Evolutionary conservation across 2,113 vertebrate species (phyloP), one percentile per base, ranked within the genome.

Genomic region (Castor canadensis): DNA sequence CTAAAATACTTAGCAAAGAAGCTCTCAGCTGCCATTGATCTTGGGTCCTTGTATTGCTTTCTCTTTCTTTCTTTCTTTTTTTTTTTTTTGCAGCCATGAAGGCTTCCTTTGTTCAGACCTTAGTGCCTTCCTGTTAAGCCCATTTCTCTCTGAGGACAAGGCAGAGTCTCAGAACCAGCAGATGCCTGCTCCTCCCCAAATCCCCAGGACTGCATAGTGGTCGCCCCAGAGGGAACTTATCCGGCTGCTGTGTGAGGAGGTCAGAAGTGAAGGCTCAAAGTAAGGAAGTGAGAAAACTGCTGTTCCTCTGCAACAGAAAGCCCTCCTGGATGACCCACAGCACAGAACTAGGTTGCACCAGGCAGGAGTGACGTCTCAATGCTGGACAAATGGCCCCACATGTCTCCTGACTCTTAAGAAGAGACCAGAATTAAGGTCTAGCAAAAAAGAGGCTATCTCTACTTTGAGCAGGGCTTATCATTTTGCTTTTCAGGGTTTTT

Each of bases 51-150:
- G 22, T 79, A 38, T 82, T 58, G 56, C 17, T 20, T 58, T 58
- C 20, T 17, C 24, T 58, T 49, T 16, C 58, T n/a, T n/a, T n/a
- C n/a, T n/a, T n/a, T n/a, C n/a, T n/a, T n/a, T n/a, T n/a, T n/a
- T 47, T 89, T 58, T 49, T 75, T 47, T 95, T 45, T 83, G n/a
- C 30, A 85, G 67, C 5, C 43, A 88, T 43, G 56, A 97, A 93
- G 62, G 22, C 77, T 72, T 92, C 56, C 72, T 96, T 95, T 96
- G 87, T 95, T 97, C n/a, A 66, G 32, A 49, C 83, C 43, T 47
- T 62, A 43, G 83, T 69, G 62, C 66, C 49, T 88, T 89, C 56
- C 60, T 84, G 10, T 35, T 90, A 81, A 95, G 35, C 19, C 24
- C 72, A 67, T 76, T 93, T 67, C 79, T 73, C 26, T 79, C 47